phyloP scores from a whole-genome alignment of 2,797 vertebrate species.

The Enteromius mattozi region DNA sequence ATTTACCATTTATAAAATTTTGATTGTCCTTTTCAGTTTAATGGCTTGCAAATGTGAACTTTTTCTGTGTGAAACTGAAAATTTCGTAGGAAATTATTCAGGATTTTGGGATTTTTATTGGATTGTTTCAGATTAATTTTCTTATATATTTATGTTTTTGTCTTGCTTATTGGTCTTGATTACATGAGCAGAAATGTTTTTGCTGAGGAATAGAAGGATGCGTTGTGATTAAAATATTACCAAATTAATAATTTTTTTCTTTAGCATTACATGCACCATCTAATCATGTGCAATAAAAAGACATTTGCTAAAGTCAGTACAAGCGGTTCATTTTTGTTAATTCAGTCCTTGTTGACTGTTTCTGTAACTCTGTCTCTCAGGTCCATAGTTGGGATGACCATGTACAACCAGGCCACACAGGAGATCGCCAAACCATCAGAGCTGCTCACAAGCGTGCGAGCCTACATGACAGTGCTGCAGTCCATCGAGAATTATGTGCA shows the following conservation, averaged over 20 bases:
- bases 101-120: background rate
- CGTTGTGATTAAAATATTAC: background rate
- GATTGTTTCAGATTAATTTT: background rate
- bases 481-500: constrained; percentile 99
- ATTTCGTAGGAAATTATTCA: background rate
- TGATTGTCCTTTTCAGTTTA: background rate
- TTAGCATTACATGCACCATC: background rate
- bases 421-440: constrained; percentile 99
- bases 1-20: background rate
- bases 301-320: background rate
- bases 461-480: constrained; percentile 98
- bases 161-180: background rate
- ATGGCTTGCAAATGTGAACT: background rate
- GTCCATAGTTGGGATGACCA: constrained; percentile 96
- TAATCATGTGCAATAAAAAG: background rate
- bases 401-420: constrained; percentile 99
- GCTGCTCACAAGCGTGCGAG: constrained; percentile 94
- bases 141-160: background rate
- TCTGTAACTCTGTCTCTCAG: constrained; percentile 65
- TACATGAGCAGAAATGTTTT: background rate
- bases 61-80: background rate
- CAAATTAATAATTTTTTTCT: background rate
- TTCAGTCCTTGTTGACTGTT: background rate
- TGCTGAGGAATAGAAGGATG: background rate
- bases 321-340: background rate